Percentiles rank a stretch among this genome's conserved stretches.
These are phyloP conservation scores for Amia ocellicauda DNA, from an alignment of 2,113 vertebrate genomes.

Conservation along the genomic window DNA sequence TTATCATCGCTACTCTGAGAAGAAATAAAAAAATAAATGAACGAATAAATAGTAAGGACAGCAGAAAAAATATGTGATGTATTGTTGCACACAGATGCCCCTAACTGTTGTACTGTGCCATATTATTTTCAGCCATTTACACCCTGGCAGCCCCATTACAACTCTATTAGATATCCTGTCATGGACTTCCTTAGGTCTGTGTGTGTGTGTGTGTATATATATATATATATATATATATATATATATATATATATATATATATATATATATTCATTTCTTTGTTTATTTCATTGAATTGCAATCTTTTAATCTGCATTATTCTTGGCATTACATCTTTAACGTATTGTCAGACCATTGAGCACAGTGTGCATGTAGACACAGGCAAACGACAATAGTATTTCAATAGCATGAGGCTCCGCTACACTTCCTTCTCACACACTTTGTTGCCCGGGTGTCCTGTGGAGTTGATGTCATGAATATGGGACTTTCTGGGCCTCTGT, in stretches of 20 bases:
- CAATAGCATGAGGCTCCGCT: conserved; percentile 70
- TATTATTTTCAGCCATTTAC: no score
- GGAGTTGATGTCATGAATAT: conserved; percentile 73
- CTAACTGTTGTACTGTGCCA: no score
- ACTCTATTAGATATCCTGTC: background rate
- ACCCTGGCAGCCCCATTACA: no score
- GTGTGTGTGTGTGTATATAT: background rate
- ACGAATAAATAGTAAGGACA: no score
- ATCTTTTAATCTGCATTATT: conserved; percentile 61
- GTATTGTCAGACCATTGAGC: conserved; percentile 88
- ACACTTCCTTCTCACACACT: conserved; percentile 63
- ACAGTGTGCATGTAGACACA: conserved; percentile 79
- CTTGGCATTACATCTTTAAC: conserved; percentile 74
- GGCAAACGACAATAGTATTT: conserved; percentile 78
- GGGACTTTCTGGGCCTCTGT: conserved; percentile 46
- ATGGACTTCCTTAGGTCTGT: background rate
- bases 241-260: no score
- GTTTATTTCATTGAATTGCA: background rate
- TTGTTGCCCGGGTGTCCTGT: conserved; percentile 67
- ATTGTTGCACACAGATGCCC: no score
- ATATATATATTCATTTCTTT: no score
- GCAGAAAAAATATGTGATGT: no score
- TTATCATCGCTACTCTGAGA: no score
- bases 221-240: no score
- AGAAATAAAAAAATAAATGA: no score